phyloP scores from a whole-genome alignment of 2,797 vertebrate species.

The Pelodytes ibericus region DNA sequence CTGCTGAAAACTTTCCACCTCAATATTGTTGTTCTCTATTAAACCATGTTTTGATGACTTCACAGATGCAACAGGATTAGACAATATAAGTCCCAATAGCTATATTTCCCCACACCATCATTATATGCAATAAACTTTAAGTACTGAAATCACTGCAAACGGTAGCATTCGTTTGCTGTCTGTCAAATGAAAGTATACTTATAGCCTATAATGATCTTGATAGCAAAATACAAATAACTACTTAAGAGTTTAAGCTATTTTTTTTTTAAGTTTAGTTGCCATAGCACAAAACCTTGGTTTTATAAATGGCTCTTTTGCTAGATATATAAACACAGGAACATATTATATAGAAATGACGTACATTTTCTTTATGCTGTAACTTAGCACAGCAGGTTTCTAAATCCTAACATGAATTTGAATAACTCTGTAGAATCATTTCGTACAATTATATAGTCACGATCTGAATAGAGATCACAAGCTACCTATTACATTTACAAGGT shows the following conservation, averaged over 20 bases:
- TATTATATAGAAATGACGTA: constrained; percentile 29
- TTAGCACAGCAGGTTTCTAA: constrained; percentile 37
- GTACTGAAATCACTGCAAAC: too few species aligned
- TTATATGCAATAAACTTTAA: too few species aligned
- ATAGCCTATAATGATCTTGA: not conserved
- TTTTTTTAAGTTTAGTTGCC: constrained; percentile 36
- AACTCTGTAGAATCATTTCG: constrained; percentile 35
- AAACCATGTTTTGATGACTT: too few species aligned
- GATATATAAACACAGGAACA: constrained; percentile 26
- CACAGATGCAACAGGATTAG: too few species aligned
- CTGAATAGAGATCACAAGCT: constrained; percentile 28
- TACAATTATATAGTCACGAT: constrained; percentile 34
- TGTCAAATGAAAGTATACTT: too few species aligned
- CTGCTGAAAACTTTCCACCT: too few species aligned
- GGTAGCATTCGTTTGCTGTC: too few species aligned
- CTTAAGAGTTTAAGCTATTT: not conserved
- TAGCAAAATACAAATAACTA: not conserved
- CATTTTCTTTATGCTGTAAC: constrained; percentile 24
- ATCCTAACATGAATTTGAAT: constrained; percentile 26
- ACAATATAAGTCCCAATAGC: too few species aligned
- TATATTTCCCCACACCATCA: too few species aligned
- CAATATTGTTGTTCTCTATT: too few species aligned
- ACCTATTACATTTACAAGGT: constrained; percentile 15
- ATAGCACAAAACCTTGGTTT: constrained; percentile 34
- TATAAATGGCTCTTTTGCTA: constrained; percentile 21